phyloP scores from a whole-genome alignment of 2,888 invertebrate species.

The Heliconius charithonia region DNA sequence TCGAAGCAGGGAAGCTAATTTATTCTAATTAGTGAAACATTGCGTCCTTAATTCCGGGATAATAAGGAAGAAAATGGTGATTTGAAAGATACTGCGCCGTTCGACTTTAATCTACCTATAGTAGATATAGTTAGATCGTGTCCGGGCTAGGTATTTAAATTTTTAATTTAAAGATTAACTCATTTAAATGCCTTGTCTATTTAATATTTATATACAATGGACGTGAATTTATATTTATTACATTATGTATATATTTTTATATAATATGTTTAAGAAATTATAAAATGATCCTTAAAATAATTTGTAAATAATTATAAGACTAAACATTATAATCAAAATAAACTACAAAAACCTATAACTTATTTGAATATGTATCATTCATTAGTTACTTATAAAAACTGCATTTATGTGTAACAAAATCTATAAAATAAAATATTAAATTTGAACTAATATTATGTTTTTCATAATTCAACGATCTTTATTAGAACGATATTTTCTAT shows the following conservation, averaged over 20 bases:
- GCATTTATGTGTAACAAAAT: background rate
- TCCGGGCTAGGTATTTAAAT: background rate
- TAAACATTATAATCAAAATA: background rate
- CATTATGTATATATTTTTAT: background rate
- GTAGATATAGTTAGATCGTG: background rate
- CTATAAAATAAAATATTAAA: constrained; percentile 3
- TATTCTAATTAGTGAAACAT: constrained; percentile 66
- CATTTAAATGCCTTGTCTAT: background rate
- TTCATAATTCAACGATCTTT: constrained; percentile 12
- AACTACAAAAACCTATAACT: background rate
- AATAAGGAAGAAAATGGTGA: constrained; percentile 59
- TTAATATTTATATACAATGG: background rate
- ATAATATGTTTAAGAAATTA: background rate
- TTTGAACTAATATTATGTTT: background rate
- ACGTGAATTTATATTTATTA: too few species aligned
- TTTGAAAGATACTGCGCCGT: constrained; percentile 69
- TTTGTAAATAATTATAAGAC: too few species aligned
- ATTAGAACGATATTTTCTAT: background rate
- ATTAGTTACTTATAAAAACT: background rate
- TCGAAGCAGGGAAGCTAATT: constrained; percentile 58
- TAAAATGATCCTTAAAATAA: background rate
- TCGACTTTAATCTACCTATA: constrained; percentile 15
- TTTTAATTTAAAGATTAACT: background rate
- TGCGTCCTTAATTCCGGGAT: constrained; percentile 54
- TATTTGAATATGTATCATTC: background rate